Percentiles rank a stretch among this genome's conserved stretches.
Conservation (phyloP, 2,113 vertebrate genomes). For the Paramisgurnus dabryanus region DNA sequence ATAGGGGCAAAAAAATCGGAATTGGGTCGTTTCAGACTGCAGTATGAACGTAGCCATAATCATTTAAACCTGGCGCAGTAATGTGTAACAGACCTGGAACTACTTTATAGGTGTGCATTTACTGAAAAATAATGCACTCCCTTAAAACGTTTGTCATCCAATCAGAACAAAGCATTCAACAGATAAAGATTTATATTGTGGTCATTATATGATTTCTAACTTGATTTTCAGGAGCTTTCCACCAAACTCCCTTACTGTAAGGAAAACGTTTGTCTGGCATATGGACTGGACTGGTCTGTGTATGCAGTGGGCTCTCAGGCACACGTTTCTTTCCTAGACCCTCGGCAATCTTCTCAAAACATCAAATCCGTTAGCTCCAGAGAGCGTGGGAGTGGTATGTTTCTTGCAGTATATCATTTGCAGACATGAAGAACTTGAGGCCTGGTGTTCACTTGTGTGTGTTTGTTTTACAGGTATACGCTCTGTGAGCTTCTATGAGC, state of each 20-base stretch:
- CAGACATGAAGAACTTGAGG: neutral
- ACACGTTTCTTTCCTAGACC: conserved; percentile 96
- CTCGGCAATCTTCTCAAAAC: conserved; percentile 86
- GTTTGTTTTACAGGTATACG: conserved; percentile 87
- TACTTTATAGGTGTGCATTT: too few species aligned
- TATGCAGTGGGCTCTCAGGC: conserved; percentile 97
- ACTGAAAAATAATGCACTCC: too few species aligned
- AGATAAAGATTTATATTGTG: neutral
- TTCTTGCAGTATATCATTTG: neutral
- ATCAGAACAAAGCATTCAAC: too few species aligned
- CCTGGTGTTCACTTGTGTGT: neutral
- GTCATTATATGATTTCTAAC: neutral
- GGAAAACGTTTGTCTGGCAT: conserved; percentile 96
- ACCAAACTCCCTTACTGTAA: conserved; percentile 95
- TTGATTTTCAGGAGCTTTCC: conserved; percentile 83
- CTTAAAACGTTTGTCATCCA: too few species aligned
- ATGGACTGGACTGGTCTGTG: conserved; percentile 95
- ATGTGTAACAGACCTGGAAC: too few species aligned
- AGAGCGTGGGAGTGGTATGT: conserved; percentile 93
- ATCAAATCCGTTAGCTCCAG: conserved; percentile 92
- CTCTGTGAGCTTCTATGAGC: conserved; percentile 97
- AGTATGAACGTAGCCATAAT: too few species aligned
- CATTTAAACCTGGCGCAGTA: too few species aligned
- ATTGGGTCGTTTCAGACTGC: too few species aligned
- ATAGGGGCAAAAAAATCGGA: too few species aligned